Evolutionary conservation across 2,888 invertebrate species (phyloP).

Genomic region (Idaea straminata): DNA sequence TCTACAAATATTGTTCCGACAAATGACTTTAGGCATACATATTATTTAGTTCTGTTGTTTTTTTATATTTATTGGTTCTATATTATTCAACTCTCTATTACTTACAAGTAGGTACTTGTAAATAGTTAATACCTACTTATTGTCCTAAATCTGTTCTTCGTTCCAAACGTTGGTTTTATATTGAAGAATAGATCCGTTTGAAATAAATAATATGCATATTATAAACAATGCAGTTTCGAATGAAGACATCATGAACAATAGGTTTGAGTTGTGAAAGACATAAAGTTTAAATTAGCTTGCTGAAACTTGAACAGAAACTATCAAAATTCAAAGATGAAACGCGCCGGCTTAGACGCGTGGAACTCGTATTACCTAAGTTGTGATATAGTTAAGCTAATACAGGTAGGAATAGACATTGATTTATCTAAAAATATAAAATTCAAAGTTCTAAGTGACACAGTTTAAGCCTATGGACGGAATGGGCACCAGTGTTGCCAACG

Average conservation of each 20-base stretch:
- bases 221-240: slow-evolving; percentile 3
- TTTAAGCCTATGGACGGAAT: too few relatives aligned
- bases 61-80: too few relatives aligned
- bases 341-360: background rate
- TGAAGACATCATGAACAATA: slow-evolving; percentile 4
- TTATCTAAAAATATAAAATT: background rate
- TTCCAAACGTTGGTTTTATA: too few relatives aligned
- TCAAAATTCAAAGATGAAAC: slow-evolving; percentile 5
- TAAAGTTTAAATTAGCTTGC: slow-evolving; percentile 7
- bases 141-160: too few relatives aligned
- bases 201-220: background rate
- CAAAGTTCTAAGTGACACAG: too few relatives aligned
- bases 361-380: background rate
- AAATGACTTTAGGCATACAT: too few relatives aligned
- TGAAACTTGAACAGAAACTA: slow-evolving; percentile 4
- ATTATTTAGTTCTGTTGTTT: too few relatives aligned
- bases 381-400: slow-evolving; percentile 5
- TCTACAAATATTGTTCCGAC: too few relatives aligned
- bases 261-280: slow-evolving; percentile 1
- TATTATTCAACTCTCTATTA: too few relatives aligned
- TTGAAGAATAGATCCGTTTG: background rate
- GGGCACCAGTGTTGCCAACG: too few relatives aligned
- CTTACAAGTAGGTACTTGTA: too few relatives aligned
- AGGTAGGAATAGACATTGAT: background rate
- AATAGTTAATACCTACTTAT: too few relatives aligned